Evolutionary conservation across 2,888 invertebrate genomes (phyloP), one percentile per base, ranked within the genome.

Genomic region (Ormyrus pomaceus): DNA sequence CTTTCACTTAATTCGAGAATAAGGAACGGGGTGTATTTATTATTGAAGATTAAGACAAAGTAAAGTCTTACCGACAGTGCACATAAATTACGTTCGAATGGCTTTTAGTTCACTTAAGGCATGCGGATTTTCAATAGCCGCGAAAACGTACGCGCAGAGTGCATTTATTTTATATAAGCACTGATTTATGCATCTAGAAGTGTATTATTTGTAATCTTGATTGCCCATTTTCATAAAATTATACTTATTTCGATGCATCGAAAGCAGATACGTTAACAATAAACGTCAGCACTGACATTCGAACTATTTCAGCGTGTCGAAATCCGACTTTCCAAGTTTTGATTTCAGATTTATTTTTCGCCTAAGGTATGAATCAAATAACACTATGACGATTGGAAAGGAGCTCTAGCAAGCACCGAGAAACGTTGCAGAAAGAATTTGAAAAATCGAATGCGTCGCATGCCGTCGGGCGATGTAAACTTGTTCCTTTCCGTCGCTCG

Each of bases 131-230:
- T n/a, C 50, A 66, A 58, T 66, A 61, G 50, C 45, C 7, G 10
- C 9, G 53, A 13, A 0, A 64, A 13, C 56, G 11, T 10, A 51
- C n/a, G 8, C n/a, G 45, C 11, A 58, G 19, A 64, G 11, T 65
- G 56, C 64, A 64, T 77, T 69, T 62, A 53, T 62, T 62, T 62
- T 62, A 55, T 48, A 76, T 48, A 50, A 51, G 50, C 53, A 55
- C 19, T 50, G 34, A 65, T 69, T 75, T 50, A 59, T 58, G 50
- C 46, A 10, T 11, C 13, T 64, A 50, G 0, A 13, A 46, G 13
- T 45, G 45, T 34, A 7, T 53, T 19, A 11, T 51, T 51, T 58
- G 9, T 48, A 76, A 61, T 62, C 53, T 48, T 48, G 62, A 11
- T 19, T 48, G 64, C 13, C 70, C 50, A 64, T 64, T 66, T 78